These are phyloP conservation scores for Seladonia tumulorum DNA, from an alignment of 2,888 invertebrate species.

Conservation along the genomic window DNA sequence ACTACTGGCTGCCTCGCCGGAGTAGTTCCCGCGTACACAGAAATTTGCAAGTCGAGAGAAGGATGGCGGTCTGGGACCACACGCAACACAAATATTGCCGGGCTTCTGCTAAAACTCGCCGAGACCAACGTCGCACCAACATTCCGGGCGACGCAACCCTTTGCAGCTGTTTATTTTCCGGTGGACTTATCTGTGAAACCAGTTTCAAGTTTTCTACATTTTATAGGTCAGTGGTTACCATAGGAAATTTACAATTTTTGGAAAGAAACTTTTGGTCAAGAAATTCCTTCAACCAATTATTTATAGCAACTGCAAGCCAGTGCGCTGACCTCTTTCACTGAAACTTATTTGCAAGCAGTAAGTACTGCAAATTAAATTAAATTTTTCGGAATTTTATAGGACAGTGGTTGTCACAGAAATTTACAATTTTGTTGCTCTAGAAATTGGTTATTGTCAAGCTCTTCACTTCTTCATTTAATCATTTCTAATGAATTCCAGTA, in stretches of 20 bases:
- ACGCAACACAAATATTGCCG: conserved; percentile 45
- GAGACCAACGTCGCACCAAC: background rate
- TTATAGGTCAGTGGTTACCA: background rate
- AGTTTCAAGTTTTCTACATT: background rate
- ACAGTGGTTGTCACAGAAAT: background rate
- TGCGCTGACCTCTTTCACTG: no score
- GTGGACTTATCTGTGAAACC: background rate
- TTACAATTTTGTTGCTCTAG: background rate
- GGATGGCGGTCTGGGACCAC: conserved; percentile 41
- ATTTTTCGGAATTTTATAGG: no score
- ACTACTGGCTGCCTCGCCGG: conserved; percentile 3
- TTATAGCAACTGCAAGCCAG: no score
- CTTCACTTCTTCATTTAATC: no score
- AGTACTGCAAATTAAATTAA: no score
- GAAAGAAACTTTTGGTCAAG: background rate
- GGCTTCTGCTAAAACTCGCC: background rate
- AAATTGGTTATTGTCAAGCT: background rate
- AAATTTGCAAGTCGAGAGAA: conserved; percentile 48
- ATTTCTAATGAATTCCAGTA: no score
- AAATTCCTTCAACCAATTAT: background rate
- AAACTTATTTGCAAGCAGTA: no score
- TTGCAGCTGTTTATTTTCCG: no score
- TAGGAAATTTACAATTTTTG: background rate
- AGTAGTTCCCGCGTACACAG: conserved; percentile 34
- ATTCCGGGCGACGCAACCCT: no score